phyloP scores from a whole-genome alignment of 2,113 vertebrate species.

The Oncorhynchus mykiss region DNA sequence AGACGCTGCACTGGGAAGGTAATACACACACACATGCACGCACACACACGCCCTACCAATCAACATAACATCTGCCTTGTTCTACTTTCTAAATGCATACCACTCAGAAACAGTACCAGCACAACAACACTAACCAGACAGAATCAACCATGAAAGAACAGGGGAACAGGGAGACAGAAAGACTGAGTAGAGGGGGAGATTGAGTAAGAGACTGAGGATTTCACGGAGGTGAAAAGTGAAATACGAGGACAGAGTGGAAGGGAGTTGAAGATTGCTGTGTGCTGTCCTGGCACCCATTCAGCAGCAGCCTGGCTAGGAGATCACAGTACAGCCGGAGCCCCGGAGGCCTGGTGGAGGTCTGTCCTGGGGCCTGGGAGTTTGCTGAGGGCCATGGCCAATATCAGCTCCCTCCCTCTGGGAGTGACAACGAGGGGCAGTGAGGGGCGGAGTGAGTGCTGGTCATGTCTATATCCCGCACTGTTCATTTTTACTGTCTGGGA shows the following conservation, averaged over 20 bases:
- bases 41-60: conserved; percentile 18
- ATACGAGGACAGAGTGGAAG: conserved; percentile 24
- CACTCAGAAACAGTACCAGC: neutral
- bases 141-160: neutral
- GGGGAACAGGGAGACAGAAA: conserved; percentile 8
- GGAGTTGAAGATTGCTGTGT: conserved; percentile 21
- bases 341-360: conserved; percentile 14
- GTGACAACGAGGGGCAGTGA: conserved; percentile 18
- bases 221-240: conserved; percentile 30
- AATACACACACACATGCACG: conserved; percentile 18
- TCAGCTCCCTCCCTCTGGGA: conserved; percentile 23
- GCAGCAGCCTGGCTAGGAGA: conserved; percentile 37
- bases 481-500: conserved; percentile 27
- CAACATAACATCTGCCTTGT: neutral
- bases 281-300: conserved; percentile 38
- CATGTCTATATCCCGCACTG: neutral
- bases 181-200: neutral
- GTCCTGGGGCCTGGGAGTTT: conserved; percentile 28
- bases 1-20: neutral
- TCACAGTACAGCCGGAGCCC: conserved; percentile 34
- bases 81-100: neutral
- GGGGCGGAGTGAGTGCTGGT: conserved; percentile 19
- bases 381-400: conserved; percentile 24
- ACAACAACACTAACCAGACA: conserved; percentile 7
- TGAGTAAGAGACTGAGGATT: conserved; percentile 15